Base-by-base conservation (phyloP, 2,888 invertebrate species). In the Chalcosyrphus nemorum region DNA sequence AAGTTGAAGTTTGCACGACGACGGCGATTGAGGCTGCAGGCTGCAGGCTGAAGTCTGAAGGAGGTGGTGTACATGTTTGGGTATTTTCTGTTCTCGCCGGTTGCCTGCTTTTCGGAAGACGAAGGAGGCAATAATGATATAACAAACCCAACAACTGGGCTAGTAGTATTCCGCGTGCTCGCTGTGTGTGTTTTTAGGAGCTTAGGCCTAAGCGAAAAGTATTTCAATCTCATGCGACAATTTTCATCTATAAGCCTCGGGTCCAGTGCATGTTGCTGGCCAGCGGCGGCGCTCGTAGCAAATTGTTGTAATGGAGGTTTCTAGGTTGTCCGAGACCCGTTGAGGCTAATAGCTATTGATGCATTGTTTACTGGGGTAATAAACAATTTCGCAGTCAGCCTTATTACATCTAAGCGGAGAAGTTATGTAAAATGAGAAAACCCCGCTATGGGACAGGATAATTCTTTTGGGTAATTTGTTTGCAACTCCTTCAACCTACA, bases 291-390 rank as follows among this genome's bases (percentile, higher is more conserved):
- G 24, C 57, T 45, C 24, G 32, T 35, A 57, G 52, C 59, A 65
- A 65, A 71, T 72, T 78, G 65, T 57, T 43, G 72, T 27, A 19
- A 32, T n/a, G 50, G 63, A 21, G 17, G 13, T 57, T 59, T 57
- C 27, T 71, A 38, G 29, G 57, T 29, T 61, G 61, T 35, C 21
- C 15, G 29, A 24, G 35, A 38, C 68, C 29, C 59, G 54, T 50
- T 71, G 77, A 76, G 29, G 81, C 76, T 81, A 81, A 81, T 76
- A 52, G 65, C 57, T 29, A 52, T 56, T 81, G 81, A 81, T 77
- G 81, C 71, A 81, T 81, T 76, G 81, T 76, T 71, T 81, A 76
- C 76, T 81, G 76, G 59, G 29, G 57, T 65, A 76, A 81, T 81
- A 76, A 81, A 76, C 81, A 71, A 81, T 81, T 65, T 71, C 19